phyloP scores from a whole-genome alignment of 92 coral and sea anemone genomes.

The Actinostola sp. region DNA sequence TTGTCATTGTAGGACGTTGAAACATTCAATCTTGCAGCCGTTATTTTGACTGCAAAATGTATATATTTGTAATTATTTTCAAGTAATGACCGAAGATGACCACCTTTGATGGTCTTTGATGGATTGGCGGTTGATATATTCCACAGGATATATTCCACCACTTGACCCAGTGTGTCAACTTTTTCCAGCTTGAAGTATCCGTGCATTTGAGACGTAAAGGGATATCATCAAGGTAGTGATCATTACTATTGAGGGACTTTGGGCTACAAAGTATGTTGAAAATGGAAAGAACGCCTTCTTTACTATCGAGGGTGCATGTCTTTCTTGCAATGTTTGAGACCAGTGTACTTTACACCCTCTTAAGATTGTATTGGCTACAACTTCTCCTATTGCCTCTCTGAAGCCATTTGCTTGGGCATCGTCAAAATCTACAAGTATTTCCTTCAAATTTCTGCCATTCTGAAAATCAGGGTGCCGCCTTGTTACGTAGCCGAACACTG shows the following conservation, averaged over 20 bases:
- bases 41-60: slow-evolving; percentile 46
- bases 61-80: slow-evolving; percentile 56
- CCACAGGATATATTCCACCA: slow-evolving; percentile 64
- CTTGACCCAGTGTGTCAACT: slow-evolving; percentile 35
- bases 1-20: neutral
- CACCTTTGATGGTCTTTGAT: slow-evolving; percentile 33
- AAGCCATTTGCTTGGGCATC: slow-evolving; percentile 62
- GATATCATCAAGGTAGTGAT: too few species aligned
- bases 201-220: too few species aligned
- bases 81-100: slow-evolving; percentile 19
- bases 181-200: too few species aligned
- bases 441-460: slow-evolving; percentile 39
- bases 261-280: slow-evolving; percentile 36
- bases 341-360: slow-evolving; percentile 62
- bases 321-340: slow-evolving; percentile 35
- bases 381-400: slow-evolving; percentile 34
- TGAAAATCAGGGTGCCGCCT: slow-evolving; percentile 18
- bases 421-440: slow-evolving; percentile 57
- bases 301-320: neutral
- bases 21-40: slow-evolving; percentile 22
- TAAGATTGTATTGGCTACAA: slow-evolving; percentile 43
- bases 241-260: too few species aligned
- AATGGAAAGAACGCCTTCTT: slow-evolving; percentile 39
- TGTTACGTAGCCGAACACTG: slow-evolving; percentile 37
- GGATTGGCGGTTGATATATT: slow-evolving; percentile 53